Base-by-base conservation (phyloP, 2,888 invertebrate species). In the Escarpia spicata region DNA sequence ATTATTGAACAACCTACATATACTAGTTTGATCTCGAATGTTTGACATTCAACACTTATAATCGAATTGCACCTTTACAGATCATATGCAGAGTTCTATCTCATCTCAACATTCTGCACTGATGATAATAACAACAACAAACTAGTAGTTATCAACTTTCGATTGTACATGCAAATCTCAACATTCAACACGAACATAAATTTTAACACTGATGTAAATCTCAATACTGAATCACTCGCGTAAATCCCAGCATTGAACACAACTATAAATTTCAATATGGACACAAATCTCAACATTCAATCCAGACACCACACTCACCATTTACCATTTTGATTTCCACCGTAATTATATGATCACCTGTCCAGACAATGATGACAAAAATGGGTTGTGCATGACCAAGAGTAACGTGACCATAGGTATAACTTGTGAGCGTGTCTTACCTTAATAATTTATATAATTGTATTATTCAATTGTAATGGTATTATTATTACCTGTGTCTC, bases 401-500 rank as follows among this genome's bases (percentile, higher is more conserved):
- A 10, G 52, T 52, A 52, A 10, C 52, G 12, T 12, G 12, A 52
- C 12, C 15, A 15, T 52, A 52, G 9, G 52, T 52, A 1, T 12
- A 52, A 9, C 52, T 15, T 52, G 52, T 45, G 37, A 37, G 37
- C 37, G 1, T 37, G 37, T 37, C 37, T 37, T 37, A 37, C 37
- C 37, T 37, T 37, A 37, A 37, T 37, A 37, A 37, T 37, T 37
- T 37, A 37, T 37, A 89, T 1, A 89, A 26, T n/a, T 89, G n/a
- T 89, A 89, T n/a, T 89, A 89, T 26, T 26, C 0, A 89, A 89
- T 89, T 26, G n/a, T 89, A 89, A 0, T 89, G 1, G 19, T 89
- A 89, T 89, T 89, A 89, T 89, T 89, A 89, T 89, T n/a, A 89
- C n/a, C 89, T 60, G 90, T 43, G 31, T 90, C 52, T 92, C 26